Evolutionary conservation across 2,797 vertebrate genomes (phyloP).

Genomic region (Melanotaenia maccullochi): DNA sequence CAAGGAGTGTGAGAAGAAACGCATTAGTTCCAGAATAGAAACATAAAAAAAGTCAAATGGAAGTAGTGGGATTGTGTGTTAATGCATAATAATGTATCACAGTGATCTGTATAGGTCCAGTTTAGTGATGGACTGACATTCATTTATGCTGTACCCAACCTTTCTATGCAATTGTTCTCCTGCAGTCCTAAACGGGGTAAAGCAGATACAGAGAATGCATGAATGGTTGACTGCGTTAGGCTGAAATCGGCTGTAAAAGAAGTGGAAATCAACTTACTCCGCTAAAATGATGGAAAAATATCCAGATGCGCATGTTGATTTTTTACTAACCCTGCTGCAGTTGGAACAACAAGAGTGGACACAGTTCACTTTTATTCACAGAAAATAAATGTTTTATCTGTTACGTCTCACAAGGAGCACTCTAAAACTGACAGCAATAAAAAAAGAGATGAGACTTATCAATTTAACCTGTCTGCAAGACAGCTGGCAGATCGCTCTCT

Average conservation of each 20-base stretch:
- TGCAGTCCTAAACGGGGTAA: no score
- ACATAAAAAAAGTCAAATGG: background rate
- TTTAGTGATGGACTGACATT: background rate
- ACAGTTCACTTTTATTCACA: background rate
- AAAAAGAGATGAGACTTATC: background rate
- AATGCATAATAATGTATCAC: background rate
- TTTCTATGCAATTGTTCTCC: background rate
- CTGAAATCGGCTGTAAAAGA: background rate
- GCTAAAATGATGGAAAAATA: background rate
- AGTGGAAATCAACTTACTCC: background rate
- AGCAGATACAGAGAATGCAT: background rate
- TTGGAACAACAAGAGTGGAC: no score
- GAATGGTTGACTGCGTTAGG: background rate
- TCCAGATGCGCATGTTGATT: background rate
- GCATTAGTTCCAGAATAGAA: background rate
- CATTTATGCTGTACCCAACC: background rate
- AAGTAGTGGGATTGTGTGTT: background rate
- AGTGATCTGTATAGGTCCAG: background rate
- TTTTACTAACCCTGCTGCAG: no score
- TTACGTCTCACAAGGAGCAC: background rate
- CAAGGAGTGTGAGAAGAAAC: slow-evolving; percentile 5
- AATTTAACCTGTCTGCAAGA: background rate
- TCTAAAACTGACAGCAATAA: background rate
- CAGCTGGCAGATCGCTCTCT: background rate
- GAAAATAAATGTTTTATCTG: background rate